phyloP scores from a whole-genome alignment of 2,797 vertebrate species.

The Coendou prehensilis region DNA sequence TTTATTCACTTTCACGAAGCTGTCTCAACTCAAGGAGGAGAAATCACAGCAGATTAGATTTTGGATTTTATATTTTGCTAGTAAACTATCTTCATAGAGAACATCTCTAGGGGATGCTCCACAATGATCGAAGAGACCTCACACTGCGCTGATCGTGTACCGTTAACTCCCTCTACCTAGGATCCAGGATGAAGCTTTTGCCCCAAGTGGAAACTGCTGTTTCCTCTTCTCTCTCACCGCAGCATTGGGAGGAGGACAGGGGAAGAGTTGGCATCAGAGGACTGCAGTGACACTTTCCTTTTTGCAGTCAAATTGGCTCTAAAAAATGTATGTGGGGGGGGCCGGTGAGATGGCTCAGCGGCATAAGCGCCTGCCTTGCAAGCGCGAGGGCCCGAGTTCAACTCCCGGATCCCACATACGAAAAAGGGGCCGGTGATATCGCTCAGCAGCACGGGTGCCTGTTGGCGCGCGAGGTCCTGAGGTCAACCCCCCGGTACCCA shows the following conservation, averaged over 20 bases:
- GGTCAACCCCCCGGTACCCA: too few relatives aligned
- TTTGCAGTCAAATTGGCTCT: background rate
- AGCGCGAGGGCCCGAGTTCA: too few relatives aligned
- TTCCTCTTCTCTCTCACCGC: background rate
- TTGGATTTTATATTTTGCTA: constrained; percentile 74
- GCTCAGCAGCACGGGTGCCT: too few relatives aligned
- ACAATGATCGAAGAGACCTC: background rate
- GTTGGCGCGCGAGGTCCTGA: too few relatives aligned
- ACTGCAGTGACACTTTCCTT: background rate
- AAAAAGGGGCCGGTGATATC: too few relatives aligned
- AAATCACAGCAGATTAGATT: constrained; percentile 41
- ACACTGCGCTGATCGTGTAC: background rate
- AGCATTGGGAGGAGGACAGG: rapidly evolving
- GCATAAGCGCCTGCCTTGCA: too few relatives aligned
- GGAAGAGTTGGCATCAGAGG: background rate
- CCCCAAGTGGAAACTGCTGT: background rate
- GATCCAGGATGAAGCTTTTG: background rate
- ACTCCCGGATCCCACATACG: too few relatives aligned
- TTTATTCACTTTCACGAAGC: constrained; percentile 38
- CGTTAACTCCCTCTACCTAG: background rate
- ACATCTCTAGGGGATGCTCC: background rate
- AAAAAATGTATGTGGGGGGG: background rate
- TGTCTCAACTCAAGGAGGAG: background rate
- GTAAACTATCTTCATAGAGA: background rate
- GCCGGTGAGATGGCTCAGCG: too few relatives aligned